Conservation (phyloP, 1,140 invertebrate genomes). For the Chlorops oryzae region DNA sequence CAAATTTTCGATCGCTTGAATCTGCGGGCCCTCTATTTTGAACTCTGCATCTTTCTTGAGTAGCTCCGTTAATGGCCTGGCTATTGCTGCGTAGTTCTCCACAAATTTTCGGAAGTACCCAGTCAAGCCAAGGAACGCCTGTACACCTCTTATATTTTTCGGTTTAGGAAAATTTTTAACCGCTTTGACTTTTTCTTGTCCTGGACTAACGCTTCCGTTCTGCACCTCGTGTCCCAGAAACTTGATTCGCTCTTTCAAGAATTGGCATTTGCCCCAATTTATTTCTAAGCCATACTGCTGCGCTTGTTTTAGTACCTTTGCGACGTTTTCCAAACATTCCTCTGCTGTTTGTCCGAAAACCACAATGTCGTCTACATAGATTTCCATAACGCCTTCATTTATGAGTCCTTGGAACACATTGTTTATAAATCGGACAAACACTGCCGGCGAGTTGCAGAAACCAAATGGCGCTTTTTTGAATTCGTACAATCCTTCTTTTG, state of each 20-base stretch:
- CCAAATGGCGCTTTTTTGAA: conserved; percentile 50
- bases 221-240: not conserved
- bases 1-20: not conserved
- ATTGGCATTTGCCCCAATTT: not conserved
- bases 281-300: not conserved
- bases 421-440: conserved; percentile 33
- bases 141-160: not conserved
- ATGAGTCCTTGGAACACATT: not conserved
- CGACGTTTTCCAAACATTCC: not conserved
- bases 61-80: not conserved
- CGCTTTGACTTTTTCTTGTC: not conserved
- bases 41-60: not conserved
- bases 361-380: not conserved
- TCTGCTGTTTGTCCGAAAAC: not conserved
- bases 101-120: not conserved
- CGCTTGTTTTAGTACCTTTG: not conserved
- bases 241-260: not conserved
- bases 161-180: not conserved
- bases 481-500: conserved; percentile 45
- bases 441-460: conserved; percentile 31
- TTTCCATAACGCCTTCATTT: not conserved
- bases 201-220: not conserved
- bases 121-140: not conserved
- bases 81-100: not conserved
- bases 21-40: not conserved